Conservation (phyloP, 2,888 invertebrate species). For the Caenorhabditis sulstoni region DNA sequence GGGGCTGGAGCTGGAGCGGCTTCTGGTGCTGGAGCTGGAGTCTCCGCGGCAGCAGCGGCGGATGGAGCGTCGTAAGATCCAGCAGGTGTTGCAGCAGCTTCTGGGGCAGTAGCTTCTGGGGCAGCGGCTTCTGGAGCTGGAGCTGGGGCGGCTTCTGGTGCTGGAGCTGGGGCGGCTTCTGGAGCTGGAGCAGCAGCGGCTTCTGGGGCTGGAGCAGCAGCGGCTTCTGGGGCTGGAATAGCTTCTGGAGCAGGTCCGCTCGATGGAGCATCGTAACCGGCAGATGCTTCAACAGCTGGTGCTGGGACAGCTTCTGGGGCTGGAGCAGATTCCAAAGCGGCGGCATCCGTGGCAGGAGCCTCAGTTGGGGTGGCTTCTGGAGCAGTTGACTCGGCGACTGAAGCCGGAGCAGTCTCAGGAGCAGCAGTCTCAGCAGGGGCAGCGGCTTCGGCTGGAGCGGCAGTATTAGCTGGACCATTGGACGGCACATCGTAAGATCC, state of each 20-base stretch:
- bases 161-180: constrained; percentile 26
- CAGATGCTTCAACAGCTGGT: constrained; percentile 38
- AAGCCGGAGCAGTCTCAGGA: constrained; percentile 8
- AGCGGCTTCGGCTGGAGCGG: constrained; percentile 22
- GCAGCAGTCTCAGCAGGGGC: constrained; percentile 20
- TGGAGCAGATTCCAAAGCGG: constrained; percentile 29
- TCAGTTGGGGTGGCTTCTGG: constrained; percentile 30
- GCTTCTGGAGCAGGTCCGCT: constrained; percentile 13
- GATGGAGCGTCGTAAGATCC: constrained; percentile 8
- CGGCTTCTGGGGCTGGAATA: constrained; percentile 5
- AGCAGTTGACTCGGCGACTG: constrained; percentile 21
- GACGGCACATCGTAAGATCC: constrained; percentile 1
- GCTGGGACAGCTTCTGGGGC: constrained; percentile 43
- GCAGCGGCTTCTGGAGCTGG: constrained; percentile 21
- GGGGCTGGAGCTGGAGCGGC: constrained; percentile 26
- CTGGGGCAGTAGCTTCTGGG: constrained; percentile 21
- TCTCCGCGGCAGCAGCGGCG: too few relatives aligned
- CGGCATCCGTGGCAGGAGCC: constrained; percentile 30
- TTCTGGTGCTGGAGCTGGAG: constrained; percentile 5
- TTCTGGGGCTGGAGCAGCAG: constrained; percentile 36
- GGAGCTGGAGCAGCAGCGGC: constrained; percentile 12
- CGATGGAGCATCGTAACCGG: constrained; percentile 11
- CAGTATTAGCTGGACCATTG: constrained; percentile 11
- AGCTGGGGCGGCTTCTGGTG: constrained; percentile 30
- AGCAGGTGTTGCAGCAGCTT: constrained; percentile 31